phyloP scores from a whole-genome alignment of 2,888 invertebrate species.

The Cataglyphis rosenhaueri region DNA sequence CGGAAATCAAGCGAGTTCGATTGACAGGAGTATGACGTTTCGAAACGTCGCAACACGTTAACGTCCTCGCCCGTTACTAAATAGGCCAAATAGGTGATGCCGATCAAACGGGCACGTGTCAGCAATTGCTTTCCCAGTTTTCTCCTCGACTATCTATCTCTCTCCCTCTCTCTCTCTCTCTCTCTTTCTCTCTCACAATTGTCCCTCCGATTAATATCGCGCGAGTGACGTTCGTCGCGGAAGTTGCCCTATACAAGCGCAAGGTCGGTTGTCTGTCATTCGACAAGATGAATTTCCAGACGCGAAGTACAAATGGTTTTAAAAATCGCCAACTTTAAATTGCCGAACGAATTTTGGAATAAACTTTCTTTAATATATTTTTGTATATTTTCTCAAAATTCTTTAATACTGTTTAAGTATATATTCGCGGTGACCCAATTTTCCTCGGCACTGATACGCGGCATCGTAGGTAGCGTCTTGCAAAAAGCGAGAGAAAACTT shows the following conservation, averaged over 20 bases:
- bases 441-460: background rate
- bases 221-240: slow-evolving; percentile 43
- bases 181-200: slow-evolving; percentile 33
- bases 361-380: background rate
- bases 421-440: background rate
- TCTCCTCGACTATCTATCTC: slow-evolving; percentile 42
- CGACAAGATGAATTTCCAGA: slow-evolving; percentile 1
- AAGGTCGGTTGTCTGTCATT: slow-evolving; percentile 18
- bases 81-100: slow-evolving; percentile 63
- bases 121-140: slow-evolving; percentile 57
- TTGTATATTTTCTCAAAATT: background rate
- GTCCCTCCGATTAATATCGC: slow-evolving; percentile 58
- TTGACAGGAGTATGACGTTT: slow-evolving; percentile 51
- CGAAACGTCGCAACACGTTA: slow-evolving; percentile 59
- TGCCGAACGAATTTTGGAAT: background rate
- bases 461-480: background rate
- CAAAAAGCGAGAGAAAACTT: background rate
- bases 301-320: background rate
- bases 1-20: slow-evolving; percentile 45
- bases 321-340: background rate
- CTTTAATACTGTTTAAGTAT: background rate
- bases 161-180: background rate
- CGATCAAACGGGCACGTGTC: slow-evolving; percentile 44
- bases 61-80: slow-evolving; percentile 59
- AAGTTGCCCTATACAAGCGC: slow-evolving; percentile 20